These are phyloP conservation scores for Mythimna impura DNA, from an alignment of 2,888 invertebrate genomes.

Conservation along the genomic window DNA sequence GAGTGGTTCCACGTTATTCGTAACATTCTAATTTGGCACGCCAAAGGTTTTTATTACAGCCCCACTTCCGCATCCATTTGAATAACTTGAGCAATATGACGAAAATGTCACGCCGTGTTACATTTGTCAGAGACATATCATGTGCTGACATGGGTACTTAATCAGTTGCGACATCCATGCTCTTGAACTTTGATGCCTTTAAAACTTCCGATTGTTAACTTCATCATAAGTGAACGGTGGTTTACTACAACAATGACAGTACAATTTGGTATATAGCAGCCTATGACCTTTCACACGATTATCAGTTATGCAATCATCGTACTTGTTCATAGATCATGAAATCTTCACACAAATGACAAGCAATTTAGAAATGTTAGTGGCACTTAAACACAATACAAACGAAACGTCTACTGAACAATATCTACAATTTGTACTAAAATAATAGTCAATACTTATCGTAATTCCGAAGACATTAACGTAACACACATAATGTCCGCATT, in stretches of 20 bases:
- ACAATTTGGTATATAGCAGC: constrained; percentile 26
- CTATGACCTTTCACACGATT: constrained; percentile 46
- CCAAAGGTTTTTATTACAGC: constrained; percentile 53
- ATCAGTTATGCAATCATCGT: constrained; percentile 39
- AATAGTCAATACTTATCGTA: constrained; percentile 33
- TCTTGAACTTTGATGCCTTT: constrained; percentile 51
- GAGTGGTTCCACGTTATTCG: constrained; percentile 45
- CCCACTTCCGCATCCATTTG: constrained; percentile 53
- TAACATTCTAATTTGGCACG: constrained; percentile 60
- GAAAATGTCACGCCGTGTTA: constrained; percentile 47
- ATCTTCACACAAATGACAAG: constrained; percentile 31
- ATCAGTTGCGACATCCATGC: constrained; percentile 9
- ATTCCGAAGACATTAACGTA: constrained; percentile 38
- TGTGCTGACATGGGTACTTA: constrained; percentile 11
- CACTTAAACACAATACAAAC: constrained; percentile 29
- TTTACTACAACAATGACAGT: constrained; percentile 21
- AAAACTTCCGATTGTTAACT: constrained; percentile 40
- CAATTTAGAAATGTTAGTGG: constrained; percentile 35
- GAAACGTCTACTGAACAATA: constrained; percentile 29
- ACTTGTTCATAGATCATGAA: constrained; percentile 26
- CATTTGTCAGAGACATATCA: constrained; percentile 33
- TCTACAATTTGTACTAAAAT: constrained; percentile 33
- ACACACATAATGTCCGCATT: constrained; percentile 44
- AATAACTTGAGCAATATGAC: constrained; percentile 45
- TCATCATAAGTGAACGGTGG: constrained; percentile 27